Percentiles rank a stretch among this genome's conserved stretches.
Evolutionary conservation across 2,888 invertebrate species (phyloP).

Genomic region (Peribatodes rhomboidaria): DNA sequence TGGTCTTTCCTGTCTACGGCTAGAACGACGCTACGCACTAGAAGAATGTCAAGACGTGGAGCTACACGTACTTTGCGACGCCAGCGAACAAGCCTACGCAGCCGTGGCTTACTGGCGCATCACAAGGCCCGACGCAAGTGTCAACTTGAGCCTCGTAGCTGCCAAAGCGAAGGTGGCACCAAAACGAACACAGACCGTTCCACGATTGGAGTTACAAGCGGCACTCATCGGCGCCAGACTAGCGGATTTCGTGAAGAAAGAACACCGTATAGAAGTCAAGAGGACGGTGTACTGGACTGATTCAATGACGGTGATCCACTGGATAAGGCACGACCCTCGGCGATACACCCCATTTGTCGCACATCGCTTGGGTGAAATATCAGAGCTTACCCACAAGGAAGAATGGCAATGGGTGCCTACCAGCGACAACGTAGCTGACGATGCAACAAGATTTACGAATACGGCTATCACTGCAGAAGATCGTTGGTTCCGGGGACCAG

Average conservation of each 20-base stretch:
- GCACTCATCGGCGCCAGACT: not conserved
- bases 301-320: not conserved
- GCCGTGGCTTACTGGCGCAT: conserved; percentile 2
- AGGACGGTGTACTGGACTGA: not conserved
- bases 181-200: not conserved
- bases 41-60: not conserved
- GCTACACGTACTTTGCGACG: not conserved
- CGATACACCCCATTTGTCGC: not conserved
- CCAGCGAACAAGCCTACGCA: conserved; percentile 2
- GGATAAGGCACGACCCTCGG: not conserved
- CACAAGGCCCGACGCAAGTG: not conserved
- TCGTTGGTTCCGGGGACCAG: not conserved
- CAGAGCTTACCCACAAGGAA: not conserved
- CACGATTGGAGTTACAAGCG: not conserved
- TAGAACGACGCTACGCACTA: not conserved
- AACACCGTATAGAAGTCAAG: not conserved
- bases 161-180: conserved; percentile 1
- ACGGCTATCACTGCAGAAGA: not conserved
- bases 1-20: not conserved
- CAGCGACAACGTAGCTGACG: not conserved
- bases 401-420: not conserved
- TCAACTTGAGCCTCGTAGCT: not conserved
- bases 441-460: not conserved
- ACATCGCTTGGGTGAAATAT: not conserved
- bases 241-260: not conserved